phyloP scores from a whole-genome alignment of 2,888 invertebrate species.

The Synanthedon andrenaeformis region DNA sequence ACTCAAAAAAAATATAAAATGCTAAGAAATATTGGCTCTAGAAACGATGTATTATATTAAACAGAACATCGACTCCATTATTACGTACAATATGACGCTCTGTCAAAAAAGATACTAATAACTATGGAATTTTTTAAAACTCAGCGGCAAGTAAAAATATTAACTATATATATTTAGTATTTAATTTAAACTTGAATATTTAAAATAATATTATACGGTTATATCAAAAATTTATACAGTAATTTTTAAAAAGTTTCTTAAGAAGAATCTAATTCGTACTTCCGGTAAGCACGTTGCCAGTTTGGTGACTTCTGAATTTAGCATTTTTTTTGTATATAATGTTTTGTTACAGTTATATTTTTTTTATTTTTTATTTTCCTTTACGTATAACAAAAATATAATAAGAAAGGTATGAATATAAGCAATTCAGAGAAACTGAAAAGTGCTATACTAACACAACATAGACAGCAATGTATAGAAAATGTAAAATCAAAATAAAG shows the following conservation, averaged over 20 bases:
- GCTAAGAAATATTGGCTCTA: too few relatives aligned
- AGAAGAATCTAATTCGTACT: slow-evolving; percentile 9
- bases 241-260: slow-evolving; percentile 5
- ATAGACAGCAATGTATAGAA: too few relatives aligned
- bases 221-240: not conserved
- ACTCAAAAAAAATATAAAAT: too few relatives aligned
- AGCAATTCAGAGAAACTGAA: too few relatives aligned
- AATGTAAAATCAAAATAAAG: not conserved
- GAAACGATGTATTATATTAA: slow-evolving; percentile 5
- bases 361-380: too few relatives aligned
- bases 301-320: slow-evolving; percentile 64
- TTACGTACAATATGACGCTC: slow-evolving; percentile 75
- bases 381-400: too few relatives aligned
- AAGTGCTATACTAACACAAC: too few relatives aligned
- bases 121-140: slow-evolving; percentile 34
- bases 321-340: slow-evolving; percentile 17
- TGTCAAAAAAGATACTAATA: slow-evolving; percentile 52
- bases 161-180: not conserved
- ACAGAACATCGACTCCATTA: slow-evolving; percentile 70
- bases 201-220: not conserved
- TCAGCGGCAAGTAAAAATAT: not conserved
- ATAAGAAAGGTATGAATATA: too few relatives aligned
- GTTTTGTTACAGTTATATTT: too few relatives aligned
- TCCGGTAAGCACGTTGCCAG: slow-evolving; percentile 53
- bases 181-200: not conserved